A percentile compares a stretch with the other conserved stretches of the same genome.
Conservation (phyloP, 1,140 invertebrate species). For the Arctopsyche grandis region DNA sequence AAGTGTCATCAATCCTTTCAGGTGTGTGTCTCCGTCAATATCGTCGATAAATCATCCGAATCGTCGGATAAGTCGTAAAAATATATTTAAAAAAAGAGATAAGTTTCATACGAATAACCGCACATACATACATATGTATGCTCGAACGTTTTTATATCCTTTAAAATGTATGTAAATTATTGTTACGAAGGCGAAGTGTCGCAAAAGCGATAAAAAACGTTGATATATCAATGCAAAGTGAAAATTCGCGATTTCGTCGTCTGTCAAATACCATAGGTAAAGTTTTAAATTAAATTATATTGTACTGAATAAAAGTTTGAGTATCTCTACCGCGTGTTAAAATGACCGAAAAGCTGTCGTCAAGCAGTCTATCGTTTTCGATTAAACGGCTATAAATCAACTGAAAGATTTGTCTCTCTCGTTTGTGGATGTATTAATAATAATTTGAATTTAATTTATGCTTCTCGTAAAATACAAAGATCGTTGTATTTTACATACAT, state of each 20-base stretch:
- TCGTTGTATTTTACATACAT: no score
- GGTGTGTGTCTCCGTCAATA: constrained; percentile 12
- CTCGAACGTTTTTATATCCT: background rate
- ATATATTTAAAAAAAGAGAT: background rate
- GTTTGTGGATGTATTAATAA: background rate
- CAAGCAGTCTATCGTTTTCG: constrained; percentile 30
- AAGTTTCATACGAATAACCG: background rate
- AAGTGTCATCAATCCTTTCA: constrained; percentile 39
- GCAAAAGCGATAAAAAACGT: constrained; percentile 8
- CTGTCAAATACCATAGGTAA: background rate
- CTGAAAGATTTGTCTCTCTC: background rate
- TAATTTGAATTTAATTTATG: no score
- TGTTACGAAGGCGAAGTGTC: background rate
- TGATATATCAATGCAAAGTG: constrained; percentile 14
- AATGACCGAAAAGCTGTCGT: background rate
- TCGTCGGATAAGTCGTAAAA: constrained; percentile 20
- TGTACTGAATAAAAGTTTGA: background rate
- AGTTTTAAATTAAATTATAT: no score
- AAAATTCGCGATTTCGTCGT: constrained; percentile 14
- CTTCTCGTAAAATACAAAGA: no score
- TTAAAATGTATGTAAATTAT: constrained; percentile 3
- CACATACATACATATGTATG: no score
- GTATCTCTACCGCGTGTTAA: background rate
- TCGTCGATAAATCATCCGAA: constrained; percentile 37
- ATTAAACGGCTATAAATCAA: constrained; percentile 14